Evolutionary conservation across 2,797 vertebrate genomes (phyloP), one percentile per base, ranked within the genome.

Genomic region (Helostoma temminkii): DNA sequence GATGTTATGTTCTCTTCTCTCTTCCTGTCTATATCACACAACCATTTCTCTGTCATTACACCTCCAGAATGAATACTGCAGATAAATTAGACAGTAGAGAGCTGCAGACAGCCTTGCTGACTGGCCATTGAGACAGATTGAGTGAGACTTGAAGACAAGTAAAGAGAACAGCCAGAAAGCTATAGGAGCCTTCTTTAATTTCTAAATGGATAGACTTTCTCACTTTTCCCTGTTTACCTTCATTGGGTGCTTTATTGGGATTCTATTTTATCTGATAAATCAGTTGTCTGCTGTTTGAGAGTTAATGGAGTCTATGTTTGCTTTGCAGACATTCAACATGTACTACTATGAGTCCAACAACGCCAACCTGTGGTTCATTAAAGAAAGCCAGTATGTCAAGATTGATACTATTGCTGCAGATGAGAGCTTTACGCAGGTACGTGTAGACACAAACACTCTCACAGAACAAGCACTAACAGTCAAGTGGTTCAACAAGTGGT

Each of bases 341-440:
- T 95, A 93, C 89, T 95, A 95, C 85, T 94, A 93, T 1, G 95
- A 96, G 79, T 95, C 95, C 54, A 94, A 95, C 88, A 94, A 93
- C 54, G 88, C 89, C 79, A 95, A 95, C 85, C 67, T 95, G 80
- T 94, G 94, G 93, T 95, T 94, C 65, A 94, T 96, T 79, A 94
- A 95, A 69, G 95, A 95, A 71, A 95, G 93, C 70, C 94, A 95
- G 72, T 95, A 95, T 14, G 83, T 93, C 55, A 96, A 96, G 86
- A 96, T 96, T 16, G 95, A 96, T 70, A 96, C 95, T 1, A 95
- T 96, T 4, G 95, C 95, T 11, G 95, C 95, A 12, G 95, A 96
- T 66, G 95, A 96, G 82, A 96, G 95, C 80, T 96, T 96, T 63
- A 96, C 95, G 6, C 95, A 96, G 87, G 92, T 93, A 86, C n/a